phyloP scores from a whole-genome alignment of 1,140 invertebrate genomes.

The Pogonus chalceus region DNA sequence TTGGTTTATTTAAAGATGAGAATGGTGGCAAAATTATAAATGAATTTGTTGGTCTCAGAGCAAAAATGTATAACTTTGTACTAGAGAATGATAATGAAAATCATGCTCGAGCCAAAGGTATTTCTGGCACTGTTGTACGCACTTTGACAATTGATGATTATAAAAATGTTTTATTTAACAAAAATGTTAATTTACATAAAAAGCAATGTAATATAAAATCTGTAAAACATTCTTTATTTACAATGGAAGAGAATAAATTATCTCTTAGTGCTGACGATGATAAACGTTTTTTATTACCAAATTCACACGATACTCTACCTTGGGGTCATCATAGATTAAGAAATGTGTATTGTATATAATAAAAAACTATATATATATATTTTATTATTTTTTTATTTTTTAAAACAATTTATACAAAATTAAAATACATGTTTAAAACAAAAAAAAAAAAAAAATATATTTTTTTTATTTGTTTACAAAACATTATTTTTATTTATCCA shows the following conservation, averaged over 20 bases:
- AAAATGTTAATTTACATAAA: too few relatives aligned
- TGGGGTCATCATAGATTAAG: neutral
- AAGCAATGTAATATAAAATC: neutral
- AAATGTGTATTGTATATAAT: neutral
- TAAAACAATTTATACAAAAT: neutral
- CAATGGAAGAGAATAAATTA: neutral
- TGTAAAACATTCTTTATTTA: neutral
- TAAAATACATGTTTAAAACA: too few relatives aligned
- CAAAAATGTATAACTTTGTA: neutral
- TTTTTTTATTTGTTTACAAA: neutral
- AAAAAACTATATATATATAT: neutral
- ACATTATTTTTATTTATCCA: conserved; percentile 16
- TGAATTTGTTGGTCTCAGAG: neutral
- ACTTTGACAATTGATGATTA: neutral
- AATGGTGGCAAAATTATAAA: neutral
- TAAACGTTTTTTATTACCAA: neutral
- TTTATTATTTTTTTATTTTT: neutral
- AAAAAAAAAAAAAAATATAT: neutral
- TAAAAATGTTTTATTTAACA: neutral
- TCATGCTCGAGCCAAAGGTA: neutral
- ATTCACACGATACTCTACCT: neutral
- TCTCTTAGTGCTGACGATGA: neutral
- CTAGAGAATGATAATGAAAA: neutral
- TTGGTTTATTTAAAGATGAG: conserved; percentile 1
- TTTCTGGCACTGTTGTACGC: neutral